Evolutionary conservation across 2,888 invertebrate species (phyloP), one percentile per base, ranked within the genome.

Genomic region (Pristionchus fissidentatus): DNA sequence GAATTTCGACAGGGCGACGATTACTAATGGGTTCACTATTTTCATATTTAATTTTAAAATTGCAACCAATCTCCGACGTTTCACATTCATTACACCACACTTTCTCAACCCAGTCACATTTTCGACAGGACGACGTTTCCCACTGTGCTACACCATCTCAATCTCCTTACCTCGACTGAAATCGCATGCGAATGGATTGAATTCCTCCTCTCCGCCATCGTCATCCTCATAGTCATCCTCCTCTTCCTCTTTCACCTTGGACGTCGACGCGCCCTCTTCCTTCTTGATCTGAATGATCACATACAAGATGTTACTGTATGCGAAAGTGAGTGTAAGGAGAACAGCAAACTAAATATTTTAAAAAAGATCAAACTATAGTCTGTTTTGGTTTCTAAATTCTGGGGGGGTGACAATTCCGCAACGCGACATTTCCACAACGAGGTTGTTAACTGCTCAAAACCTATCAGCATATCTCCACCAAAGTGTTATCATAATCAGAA

Each of bases 141-240:
- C 57, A n/a, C 57, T 57, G 29, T 29, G 29, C 57, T 29, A 26
- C 57, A 2, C 57, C 29, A 26, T 57, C 2, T 13, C 57, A 57
- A n/a, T n/a, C n/a, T 57, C 26, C 26, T 3, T 49, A 83, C 93
- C 93, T 88, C 93, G 93, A 66, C 93, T 93, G n/a, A 93, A 93
- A 43, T 93, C 96, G 79, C 95, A 95, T 92, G 95, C 95, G 92
- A 96, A 96, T n/a, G 97, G 97, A 94, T 97, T 97, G 93, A 96
- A 96, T 93, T 96, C 97, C 85, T 95, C 95, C 66, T 90, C 90
- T 62, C 26, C 62, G 13, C 29, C 81, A 35, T 83, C 83, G 19
- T 55, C 55, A 19, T 70, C 70, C 26, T n/a, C 41, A 41, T 70
- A 70, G 26, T 70, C 70, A 22, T 46, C 46, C 22, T 38, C 77